Evolutionary conservation across 37 sponge, comb jelly and placozoan species (phyloP).

Genomic region (Axinella damicornis): DNA sequence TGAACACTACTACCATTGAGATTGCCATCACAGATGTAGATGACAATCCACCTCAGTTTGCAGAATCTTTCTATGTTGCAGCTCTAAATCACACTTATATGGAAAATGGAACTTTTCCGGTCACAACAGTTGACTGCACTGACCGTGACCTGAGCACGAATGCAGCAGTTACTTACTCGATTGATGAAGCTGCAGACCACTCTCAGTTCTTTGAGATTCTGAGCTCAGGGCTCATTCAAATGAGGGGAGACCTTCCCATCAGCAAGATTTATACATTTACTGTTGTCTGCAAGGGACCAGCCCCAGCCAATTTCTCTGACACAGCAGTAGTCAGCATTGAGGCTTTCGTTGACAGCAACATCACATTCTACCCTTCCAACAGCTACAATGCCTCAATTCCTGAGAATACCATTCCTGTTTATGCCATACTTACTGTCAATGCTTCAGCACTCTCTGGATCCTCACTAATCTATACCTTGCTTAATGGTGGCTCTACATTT

Average conservation of each 20-base stretch:
- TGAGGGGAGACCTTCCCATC: not conserved
- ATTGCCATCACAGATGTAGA: constrained; percentile 57
- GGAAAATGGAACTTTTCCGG: not conserved
- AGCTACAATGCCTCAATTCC: not conserved
- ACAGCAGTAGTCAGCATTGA: constrained; percentile 40
- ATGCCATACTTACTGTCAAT: constrained; percentile 6
- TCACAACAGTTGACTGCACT: constrained; percentile 36
- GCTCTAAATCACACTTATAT: not conserved
- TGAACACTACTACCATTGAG: not conserved
- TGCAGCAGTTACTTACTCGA: constrained; percentile 38
- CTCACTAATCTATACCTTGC: constrained; percentile 29
- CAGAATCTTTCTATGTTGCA: constrained; percentile 23
- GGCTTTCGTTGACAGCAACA: constrained; percentile 31
- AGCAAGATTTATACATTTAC: constrained; percentile 24
- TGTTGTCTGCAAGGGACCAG: constrained; percentile 48
- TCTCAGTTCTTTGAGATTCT: constrained; percentile 21
- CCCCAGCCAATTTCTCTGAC: constrained; percentile 26
- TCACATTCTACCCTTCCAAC: constrained; percentile 46
- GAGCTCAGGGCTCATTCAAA: not conserved
- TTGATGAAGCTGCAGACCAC: not conserved
- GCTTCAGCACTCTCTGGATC: constrained; percentile 16
- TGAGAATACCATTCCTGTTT: constrained; percentile 20
- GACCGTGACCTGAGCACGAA: constrained; percentile 47
- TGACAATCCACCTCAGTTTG: constrained; percentile 59
- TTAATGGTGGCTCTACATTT: constrained; percentile 21